Evolutionary conservation across 2,113 vertebrate genomes (phyloP).

Genomic region (Scomber scombrus): DNA sequence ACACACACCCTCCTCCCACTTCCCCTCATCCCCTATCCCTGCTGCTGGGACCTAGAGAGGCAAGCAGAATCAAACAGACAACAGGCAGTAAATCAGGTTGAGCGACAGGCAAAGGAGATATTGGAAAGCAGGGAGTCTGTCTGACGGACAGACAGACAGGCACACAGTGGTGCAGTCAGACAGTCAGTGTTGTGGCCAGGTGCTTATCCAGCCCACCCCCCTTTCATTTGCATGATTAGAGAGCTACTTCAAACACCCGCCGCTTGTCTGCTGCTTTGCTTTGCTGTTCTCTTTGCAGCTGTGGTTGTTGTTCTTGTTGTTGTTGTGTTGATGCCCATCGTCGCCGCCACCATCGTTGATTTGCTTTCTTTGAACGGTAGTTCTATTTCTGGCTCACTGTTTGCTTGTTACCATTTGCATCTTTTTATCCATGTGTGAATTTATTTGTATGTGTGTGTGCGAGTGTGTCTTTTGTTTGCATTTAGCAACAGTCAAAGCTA

Average conservation of each 20-base stretch:
- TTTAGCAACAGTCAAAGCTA: conserved; percentile 26
- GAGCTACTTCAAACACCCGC: conserved; percentile 69
- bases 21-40: conserved; percentile 7
- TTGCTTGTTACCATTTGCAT: conserved; percentile 67
- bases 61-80: conserved; percentile 56
- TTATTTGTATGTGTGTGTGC: conserved; percentile 14
- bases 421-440: conserved; percentile 33
- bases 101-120: conserved; percentile 38
- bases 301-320: conserved; percentile 55
- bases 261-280: conserved; percentile 71
- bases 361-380: conserved; percentile 63
- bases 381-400: conserved; percentile 56
- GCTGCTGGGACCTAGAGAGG: conserved; percentile 23
- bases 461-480: conserved; percentile 36
- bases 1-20: not conserved
- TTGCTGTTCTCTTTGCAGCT: conserved; percentile 62
- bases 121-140: conserved; percentile 10
- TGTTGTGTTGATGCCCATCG: conserved; percentile 67
- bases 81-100: conserved; percentile 39
- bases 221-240: conserved; percentile 78
- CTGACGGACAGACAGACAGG: conserved; percentile 20
- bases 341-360: conserved; percentile 53
- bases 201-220: conserved; percentile 57
- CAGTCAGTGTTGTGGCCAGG: conserved; percentile 56
- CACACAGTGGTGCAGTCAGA: conserved; percentile 21